These are phyloP conservation scores for Micromys minutus DNA, from an alignment of 2,113 vertebrate genomes.

Conservation along the genomic window DNA sequence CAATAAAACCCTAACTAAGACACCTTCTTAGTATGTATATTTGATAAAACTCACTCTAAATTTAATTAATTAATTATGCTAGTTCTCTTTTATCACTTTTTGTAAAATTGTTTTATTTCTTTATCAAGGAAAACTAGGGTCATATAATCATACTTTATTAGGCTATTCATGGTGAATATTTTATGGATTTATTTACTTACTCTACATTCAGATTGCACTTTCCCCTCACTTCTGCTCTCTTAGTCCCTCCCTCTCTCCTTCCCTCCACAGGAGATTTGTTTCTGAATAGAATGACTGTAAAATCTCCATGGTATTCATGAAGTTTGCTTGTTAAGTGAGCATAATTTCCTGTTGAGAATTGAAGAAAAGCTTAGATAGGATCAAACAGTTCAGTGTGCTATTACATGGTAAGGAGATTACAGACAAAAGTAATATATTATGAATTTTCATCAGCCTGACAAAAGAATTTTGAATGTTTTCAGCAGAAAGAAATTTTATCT, in stretches of 20 bases:
- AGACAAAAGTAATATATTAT: background rate
- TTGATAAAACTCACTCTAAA: background rate
- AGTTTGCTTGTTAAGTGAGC: slow-evolving; percentile 17
- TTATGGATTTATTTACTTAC: no score
- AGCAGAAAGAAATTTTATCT: background rate
- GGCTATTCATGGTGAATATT: background rate
- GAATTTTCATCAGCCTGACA: background rate
- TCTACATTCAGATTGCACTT: no score
- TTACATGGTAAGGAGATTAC: background rate
- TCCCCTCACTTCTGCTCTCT: no score
- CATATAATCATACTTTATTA: background rate
- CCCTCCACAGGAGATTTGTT: no score
- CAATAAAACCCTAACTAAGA: no score
- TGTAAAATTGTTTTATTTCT: slow-evolving; percentile 1
- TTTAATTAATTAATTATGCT: slow-evolving; percentile 43
- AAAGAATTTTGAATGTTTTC: background rate
- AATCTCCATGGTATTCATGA: slow-evolving; percentile 1
- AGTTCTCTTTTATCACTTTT: background rate
- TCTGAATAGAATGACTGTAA: background rate
- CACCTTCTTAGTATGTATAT: background rate
- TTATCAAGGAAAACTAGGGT: background rate
- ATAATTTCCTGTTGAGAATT: background rate
- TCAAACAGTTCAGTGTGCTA: background rate
- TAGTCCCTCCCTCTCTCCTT: no score
- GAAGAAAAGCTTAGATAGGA: background rate